Evolutionary conservation across 2,888 invertebrate genomes (phyloP).

Genomic region (Caenorhabditis sp.): DNA sequence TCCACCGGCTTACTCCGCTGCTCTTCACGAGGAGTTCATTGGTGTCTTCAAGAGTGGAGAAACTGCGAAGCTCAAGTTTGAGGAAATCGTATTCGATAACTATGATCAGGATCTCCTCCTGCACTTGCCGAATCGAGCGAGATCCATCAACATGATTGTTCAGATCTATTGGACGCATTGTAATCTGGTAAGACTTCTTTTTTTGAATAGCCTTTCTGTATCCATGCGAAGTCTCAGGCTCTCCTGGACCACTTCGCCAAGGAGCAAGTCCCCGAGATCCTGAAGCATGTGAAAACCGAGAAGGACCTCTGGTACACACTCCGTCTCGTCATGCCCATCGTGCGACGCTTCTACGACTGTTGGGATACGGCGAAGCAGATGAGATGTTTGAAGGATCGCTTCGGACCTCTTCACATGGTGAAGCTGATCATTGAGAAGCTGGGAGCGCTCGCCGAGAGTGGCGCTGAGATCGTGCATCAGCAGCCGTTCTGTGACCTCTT

Average conservation of each 20-base stretch:
- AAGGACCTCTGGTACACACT: constrained; percentile 70
- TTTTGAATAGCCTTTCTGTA: background rate
- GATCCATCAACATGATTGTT: constrained; percentile 61
- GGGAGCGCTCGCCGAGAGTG: constrained; percentile 56
- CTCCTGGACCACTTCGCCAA: constrained; percentile 44
- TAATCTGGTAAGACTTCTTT: constrained; percentile 41
- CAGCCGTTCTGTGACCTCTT: constrained; percentile 80
- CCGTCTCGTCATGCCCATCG: constrained; percentile 60
- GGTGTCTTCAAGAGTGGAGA: constrained; percentile 47
- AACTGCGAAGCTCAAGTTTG: constrained; percentile 58
- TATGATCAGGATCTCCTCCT: constrained; percentile 65
- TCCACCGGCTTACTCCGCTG: constrained; percentile 67
- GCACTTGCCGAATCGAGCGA: constrained; percentile 58
- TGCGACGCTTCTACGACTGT: constrained; percentile 58
- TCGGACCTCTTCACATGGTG: constrained; percentile 43
- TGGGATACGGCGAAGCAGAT: constrained; percentile 43
- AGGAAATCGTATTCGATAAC: constrained; percentile 71
- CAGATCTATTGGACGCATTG: constrained; percentile 72
- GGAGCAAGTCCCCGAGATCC: constrained; percentile 27
- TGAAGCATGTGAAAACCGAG: constrained; percentile 61
- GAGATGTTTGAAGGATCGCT: constrained; percentile 22
- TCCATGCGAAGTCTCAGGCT: constrained; percentile 8
- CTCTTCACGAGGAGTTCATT: constrained; percentile 46
- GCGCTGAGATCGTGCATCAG: constrained; percentile 50
- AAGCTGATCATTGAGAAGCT: constrained; percentile 51